Base-by-base conservation (phyloP, 2,113 vertebrate genomes). In the Megaceryle torquata region DNA sequence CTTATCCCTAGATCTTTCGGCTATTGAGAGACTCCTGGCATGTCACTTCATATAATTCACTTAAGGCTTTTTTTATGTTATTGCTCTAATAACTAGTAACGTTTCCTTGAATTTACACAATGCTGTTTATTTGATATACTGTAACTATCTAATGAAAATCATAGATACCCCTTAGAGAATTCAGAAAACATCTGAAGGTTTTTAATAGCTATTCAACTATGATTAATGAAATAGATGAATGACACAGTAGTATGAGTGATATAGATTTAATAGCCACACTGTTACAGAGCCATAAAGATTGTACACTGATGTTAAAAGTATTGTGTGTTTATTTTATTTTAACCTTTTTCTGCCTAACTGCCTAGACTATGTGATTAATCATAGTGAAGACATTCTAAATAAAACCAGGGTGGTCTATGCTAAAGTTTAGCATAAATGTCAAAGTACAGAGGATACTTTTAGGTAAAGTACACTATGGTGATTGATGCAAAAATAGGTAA, bases 31-130 rank as follows among this genome's bases (percentile, higher is more conserved):
- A 59, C 43, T 81, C 26, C 33, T 90, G 48, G 22, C n/a, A n/a
- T 82, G 50, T 82, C 41, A 81, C 64, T 35, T 91, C 77, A 31
- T 53, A 17, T 75, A 44, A 89, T 92, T 94, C 39, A 51, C 68
- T 56, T 91, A 92, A 76, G 51, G 43, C n/a, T 86, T 33, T 81
- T 81, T 50, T 68, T 84, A 84, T 29, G 21, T 43, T 72, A n/a
- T 63, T 86, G 9, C 69, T 95, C 82, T 94, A 91, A 87, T 64
- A 59, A 80, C 72, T 22, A 72, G 56, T 86, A 90, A 31, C n/a
- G 82, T 96, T 97, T 97, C 64, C 71, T 92, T 92, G 95, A 96
- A 97, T 93, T 88, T 70, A 88, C 51, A 76, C 37, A 53, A 9
- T 91, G 7, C 6, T 82, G 18, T 82, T 97, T 86, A 72, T 87